Base-by-base conservation (phyloP, 1,140 invertebrate species). In the Nebria ingens region DNA sequence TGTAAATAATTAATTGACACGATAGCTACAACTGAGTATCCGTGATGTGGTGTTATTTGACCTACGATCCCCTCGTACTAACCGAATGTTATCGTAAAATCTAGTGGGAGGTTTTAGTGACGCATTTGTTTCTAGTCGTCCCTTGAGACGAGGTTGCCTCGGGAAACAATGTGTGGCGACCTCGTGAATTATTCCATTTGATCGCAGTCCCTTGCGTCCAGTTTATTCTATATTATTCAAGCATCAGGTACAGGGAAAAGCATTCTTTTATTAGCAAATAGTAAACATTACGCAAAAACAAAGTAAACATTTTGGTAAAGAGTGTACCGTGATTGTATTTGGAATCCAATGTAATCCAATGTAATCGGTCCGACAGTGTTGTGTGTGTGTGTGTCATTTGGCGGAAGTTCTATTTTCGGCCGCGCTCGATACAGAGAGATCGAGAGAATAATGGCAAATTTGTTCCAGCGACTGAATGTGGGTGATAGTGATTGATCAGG, bases 391-490 rank as follows among this genome's bases (percentile, higher is more conserved):
- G 15, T 45, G 40, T 45, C 40, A 45, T 45, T 45, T 45, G 40
- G 6, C 9, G 40, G 9, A 45, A 45, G 17, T 45, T 45, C 40
- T 17, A 45, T 45, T 45, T 17, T 45, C 40, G 40, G 9, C 15
- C 9, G 17, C 3, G 17, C 4, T 11, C 4, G 3, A 12, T 45
- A 17, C 40, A 9, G 40, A 29, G 25, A 6, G 4, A 13, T 6
- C 25, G 4, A 29, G 40, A 17, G 40, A 45, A 45, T 45, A 45
- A 45, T 45, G 15, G 40, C 40, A 45, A 45, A 45, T 45, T 45
- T 45, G 40, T 45, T 45, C 40, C 40, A 29, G 40, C 6, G 17
- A 45, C 40, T 29, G 25, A n/a, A n/a, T 34, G 40, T 17, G 9
- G 9, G 17, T 34, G 25, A 45, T 45, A 17, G 40, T 45, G 40